Conservation (phyloP, 2,797 vertebrate genomes). For the Melanotaenia maccullochi region DNA sequence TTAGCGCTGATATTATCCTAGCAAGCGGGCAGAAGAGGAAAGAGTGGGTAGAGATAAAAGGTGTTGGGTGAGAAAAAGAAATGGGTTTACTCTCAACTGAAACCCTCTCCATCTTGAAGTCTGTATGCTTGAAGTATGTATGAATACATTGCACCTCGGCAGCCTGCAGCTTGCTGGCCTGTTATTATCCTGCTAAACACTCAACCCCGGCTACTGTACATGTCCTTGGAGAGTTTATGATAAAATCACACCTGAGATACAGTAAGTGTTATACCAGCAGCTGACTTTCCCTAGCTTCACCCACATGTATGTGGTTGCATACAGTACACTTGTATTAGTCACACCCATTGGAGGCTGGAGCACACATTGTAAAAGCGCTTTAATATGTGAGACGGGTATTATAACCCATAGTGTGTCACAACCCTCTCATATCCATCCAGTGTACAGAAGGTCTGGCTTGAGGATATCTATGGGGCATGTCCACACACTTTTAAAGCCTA, state of each 20-base stretch:
- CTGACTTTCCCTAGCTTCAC: constrained; percentile 57
- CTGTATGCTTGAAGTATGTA: constrained; percentile 13
- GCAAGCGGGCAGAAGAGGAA: constrained; percentile 43
- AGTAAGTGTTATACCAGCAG: constrained; percentile 65
- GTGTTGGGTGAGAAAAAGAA: constrained; percentile 53
- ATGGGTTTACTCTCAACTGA: constrained; percentile 52
- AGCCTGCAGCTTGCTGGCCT: constrained; percentile 7
- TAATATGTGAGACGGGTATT: constrained; percentile 1
- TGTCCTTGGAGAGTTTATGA: constrained; percentile 59
- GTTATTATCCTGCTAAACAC: constrained; percentile 27
- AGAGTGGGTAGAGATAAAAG: constrained; percentile 59
- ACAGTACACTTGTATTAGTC: constrained; percentile 14
- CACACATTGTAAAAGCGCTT: constrained; percentile 22
- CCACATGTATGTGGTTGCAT: constrained; percentile 43
- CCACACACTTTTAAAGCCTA: constrained; percentile 15
- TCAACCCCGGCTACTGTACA: constrained; percentile 23
- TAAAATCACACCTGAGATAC: constrained; percentile 75
- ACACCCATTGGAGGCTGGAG: constrained; percentile 16
- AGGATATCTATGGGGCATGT: neutral
- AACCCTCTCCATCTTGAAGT: constrained; percentile 35
- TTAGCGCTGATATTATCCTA: constrained; percentile 63
- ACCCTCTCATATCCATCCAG: constrained; percentile 1
- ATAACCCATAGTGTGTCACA: constrained; percentile 17
- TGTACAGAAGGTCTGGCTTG: neutral
- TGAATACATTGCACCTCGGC: constrained; percentile 26